Evolutionary conservation across 2,888 invertebrate genomes (phyloP).

Genomic region (Calliphora vomitoria): DNA sequence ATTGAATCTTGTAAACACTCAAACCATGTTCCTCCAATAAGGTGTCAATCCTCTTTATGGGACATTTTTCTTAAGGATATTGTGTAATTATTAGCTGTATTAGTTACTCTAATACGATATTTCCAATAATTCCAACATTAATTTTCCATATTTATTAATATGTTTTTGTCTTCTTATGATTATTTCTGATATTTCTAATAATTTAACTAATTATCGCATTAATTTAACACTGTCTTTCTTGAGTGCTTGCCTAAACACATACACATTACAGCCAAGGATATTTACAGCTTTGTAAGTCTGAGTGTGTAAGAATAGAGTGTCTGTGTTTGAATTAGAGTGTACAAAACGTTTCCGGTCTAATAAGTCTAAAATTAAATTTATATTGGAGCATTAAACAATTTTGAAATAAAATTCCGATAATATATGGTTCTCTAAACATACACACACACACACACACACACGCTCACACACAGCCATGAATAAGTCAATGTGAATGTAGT

Average conservation of each 20-base stretch:
- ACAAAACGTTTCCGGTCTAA: conserved; percentile 64
- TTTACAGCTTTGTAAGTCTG: neutral
- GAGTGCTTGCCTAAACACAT: neutral
- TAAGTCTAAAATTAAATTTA: conserved; percentile 69
- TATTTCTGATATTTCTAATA: conserved; percentile 4
- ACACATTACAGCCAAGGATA: neutral
- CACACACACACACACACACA: neutral
- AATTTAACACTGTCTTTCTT: conserved; percentile 15
- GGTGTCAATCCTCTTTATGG: too few relatives aligned
- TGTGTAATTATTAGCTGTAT: too few relatives aligned
- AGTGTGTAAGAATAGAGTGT: conserved; percentile 19
- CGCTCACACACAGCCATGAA: neutral
- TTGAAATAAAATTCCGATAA: conserved; percentile 52
- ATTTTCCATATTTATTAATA: neutral
- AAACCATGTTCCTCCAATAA: too few relatives aligned
- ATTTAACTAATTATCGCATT: conserved; percentile 35
- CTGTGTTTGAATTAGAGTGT: conserved; percentile 29
- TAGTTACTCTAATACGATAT: too few relatives aligned
- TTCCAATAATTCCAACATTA: too few relatives aligned
- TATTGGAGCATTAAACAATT: conserved; percentile 64
- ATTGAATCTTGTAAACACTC: too few relatives aligned
- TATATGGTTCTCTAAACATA: conserved; percentile 31
- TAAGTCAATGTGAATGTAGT: neutral
- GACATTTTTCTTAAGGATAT: too few relatives aligned
- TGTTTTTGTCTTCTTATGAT: neutral